Evolutionary conservation across 1,140 invertebrate genomes (phyloP), one percentile per base, ranked within the genome.

Genomic region (Scaptomyza hsui): DNA sequence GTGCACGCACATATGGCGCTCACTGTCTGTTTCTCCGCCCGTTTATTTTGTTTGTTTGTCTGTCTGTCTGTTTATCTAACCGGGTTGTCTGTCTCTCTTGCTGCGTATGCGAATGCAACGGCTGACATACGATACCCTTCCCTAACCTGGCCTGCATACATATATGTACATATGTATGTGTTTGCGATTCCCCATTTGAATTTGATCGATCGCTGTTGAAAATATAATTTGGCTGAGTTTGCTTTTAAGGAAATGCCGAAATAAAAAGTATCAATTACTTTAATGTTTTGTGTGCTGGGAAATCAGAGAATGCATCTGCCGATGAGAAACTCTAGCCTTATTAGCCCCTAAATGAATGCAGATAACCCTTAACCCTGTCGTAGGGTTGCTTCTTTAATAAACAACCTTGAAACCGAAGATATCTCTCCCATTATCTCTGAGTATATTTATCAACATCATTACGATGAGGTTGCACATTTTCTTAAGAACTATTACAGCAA

Each of bases 381-480:
- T 29, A 44, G 16, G 39, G 21, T 41, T 32, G 21, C 57, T 45
- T 39, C 49, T 26, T 56, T 49, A 32, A 49, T 49, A 37, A n/a
- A 63, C 57, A 77, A 73, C 78, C 78, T 81, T 83, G 79, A 82
- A 76, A 65, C 61, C 37, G 26, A 15, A 85, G 69, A 69, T 69
- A 86, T 80, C n/a, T 10, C 6, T 7, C 9, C 78, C 71, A 86
- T 86, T 86, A 80, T 65, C 61, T 64, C 56, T 45, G 70, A 77
- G 63, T 82, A 75, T 86, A 75, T 86, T 86, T 86, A 88, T 74
- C 65, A 75, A 78, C 82, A 86, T 75, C 74, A 81, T 78, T 88
- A 78, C 71, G 73, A 86, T 86, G 82, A 86, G 78, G 71, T 74
- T 78, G 81, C 82, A 86, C 67, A 88, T 75, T 89, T 86, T 86